These are phyloP conservation scores for Spicauda simplicius DNA, from an alignment of 2,888 invertebrate genomes.

Conservation along the genomic window DNA sequence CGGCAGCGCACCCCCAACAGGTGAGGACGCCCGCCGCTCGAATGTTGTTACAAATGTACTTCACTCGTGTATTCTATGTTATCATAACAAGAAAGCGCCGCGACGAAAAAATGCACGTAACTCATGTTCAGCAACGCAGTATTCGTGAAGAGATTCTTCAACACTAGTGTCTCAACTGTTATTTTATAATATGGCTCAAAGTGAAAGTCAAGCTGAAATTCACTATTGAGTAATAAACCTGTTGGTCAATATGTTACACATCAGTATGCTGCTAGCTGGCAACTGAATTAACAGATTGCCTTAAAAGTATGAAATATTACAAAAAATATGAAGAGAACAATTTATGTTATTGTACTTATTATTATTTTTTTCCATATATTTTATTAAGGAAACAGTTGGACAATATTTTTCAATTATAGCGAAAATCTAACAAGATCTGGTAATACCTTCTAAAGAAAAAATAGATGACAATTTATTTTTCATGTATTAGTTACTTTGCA, in stretches of 20 bases:
- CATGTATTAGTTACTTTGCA: no score
- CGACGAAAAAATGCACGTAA: background rate
- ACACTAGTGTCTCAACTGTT: constrained; percentile 1
- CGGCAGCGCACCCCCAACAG: constrained; percentile 74
- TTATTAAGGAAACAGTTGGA: no score
- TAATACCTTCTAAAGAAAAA: no score
- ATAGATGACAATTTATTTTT: no score
- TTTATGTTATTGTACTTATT: no score
- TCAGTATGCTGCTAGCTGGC: no score
- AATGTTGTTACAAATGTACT: constrained; percentile 9
- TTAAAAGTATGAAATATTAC: no score
- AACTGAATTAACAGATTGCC: no score
- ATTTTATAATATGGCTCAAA: constrained; percentile 21
- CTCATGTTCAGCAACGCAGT: background rate
- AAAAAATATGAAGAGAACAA: no score
- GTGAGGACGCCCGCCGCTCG: constrained; percentile 50
- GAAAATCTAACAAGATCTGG: no score
- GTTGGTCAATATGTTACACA: constrained; percentile 14
- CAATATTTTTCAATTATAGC: no score
- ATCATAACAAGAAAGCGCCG: constrained; percentile 9
- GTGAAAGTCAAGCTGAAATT: constrained; percentile 32
- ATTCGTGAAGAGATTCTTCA: constrained; percentile 5
- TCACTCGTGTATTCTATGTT: constrained; percentile 13
- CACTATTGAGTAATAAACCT: constrained; percentile 19
- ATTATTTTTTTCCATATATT: no score